Evolutionary conservation across 1,140 invertebrate genomes (phyloP).

Genomic region (Trichonephila inaurata): DNA sequence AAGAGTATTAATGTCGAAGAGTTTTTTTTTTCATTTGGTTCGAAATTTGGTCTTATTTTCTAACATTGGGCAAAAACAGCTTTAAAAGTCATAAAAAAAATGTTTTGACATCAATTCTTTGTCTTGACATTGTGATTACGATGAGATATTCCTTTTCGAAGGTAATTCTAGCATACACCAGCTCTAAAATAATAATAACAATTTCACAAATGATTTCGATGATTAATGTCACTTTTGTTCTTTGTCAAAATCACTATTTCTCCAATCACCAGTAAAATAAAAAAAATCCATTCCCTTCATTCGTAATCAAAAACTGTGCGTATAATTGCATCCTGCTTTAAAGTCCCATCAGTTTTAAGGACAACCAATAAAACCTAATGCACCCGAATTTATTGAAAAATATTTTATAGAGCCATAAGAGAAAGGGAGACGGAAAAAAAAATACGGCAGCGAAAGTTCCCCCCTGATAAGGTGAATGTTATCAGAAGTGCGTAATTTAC

Average conservation of each 20-base stretch:
- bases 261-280: background rate
- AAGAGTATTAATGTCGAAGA: too few species aligned
- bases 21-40: too few species aligned
- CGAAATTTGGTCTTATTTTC: too few species aligned
- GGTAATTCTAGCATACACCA: too few species aligned
- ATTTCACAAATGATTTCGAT: too few species aligned
- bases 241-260: background rate
- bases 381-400: conserved; percentile 26
- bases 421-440: background rate
- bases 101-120: too few species aligned
- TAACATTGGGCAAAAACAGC: too few species aligned
- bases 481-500: conserved; percentile 11
- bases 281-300: background rate
- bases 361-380: conserved; percentile 45
- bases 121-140: too few species aligned
- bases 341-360: background rate
- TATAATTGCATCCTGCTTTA: background rate
- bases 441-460: background rate
- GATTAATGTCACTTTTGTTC: too few species aligned
- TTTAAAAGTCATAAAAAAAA: too few species aligned
- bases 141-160: too few species aligned
- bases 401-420: conserved; percentile 14
- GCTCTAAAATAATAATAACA: too few species aligned
- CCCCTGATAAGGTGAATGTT: conserved; percentile 17
- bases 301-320: background rate